phyloP scores from a whole-genome alignment of 2,797 vertebrate genomes.

The Enteromius paludinosus region DNA sequence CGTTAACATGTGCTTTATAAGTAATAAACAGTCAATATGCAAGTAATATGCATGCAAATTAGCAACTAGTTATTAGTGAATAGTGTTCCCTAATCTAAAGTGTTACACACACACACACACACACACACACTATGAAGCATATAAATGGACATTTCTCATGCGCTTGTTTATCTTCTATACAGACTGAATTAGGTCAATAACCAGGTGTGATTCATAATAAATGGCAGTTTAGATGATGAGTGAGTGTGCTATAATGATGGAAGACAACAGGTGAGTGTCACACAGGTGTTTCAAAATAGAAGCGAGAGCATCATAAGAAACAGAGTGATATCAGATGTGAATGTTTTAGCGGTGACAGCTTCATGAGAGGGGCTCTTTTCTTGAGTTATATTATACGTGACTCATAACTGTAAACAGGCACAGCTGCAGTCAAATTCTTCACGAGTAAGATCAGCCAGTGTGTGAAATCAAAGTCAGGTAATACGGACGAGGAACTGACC shows the following conservation, averaged over 20 bases:
- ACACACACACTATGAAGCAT: neutral
- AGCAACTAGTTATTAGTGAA: neutral
- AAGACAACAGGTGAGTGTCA: conserved; percentile 1
- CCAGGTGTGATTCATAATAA: neutral
- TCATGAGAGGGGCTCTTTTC: conserved; percentile 31
- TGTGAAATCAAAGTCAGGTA: conserved; percentile 50
- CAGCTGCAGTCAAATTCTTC: conserved; percentile 50
- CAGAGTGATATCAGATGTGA: conserved; percentile 49
- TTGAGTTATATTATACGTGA: conserved; percentile 55
- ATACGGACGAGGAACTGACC: conserved; percentile 51
- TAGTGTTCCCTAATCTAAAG: neutral
- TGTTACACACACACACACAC: neutral
- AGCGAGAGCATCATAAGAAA: conserved; percentile 20
- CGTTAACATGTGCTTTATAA: no score
- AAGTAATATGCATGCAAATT: neutral
- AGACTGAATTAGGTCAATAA: neutral
- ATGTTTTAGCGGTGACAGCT: conserved; percentile 48
- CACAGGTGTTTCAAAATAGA: conserved; percentile 17
- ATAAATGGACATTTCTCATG: neutral
- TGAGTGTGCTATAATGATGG: conserved; percentile 3
- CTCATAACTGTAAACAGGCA: conserved; percentile 54
- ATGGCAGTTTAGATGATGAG: neutral
- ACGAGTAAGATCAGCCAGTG: conserved; percentile 25
- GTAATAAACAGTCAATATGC: neutral
- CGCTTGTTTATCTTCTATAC: neutral